Evolutionary conservation across 2,888 invertebrate genomes (phyloP), one percentile per base, ranked within the genome.

Genomic region (Eupithecia pulchellata): DNA sequence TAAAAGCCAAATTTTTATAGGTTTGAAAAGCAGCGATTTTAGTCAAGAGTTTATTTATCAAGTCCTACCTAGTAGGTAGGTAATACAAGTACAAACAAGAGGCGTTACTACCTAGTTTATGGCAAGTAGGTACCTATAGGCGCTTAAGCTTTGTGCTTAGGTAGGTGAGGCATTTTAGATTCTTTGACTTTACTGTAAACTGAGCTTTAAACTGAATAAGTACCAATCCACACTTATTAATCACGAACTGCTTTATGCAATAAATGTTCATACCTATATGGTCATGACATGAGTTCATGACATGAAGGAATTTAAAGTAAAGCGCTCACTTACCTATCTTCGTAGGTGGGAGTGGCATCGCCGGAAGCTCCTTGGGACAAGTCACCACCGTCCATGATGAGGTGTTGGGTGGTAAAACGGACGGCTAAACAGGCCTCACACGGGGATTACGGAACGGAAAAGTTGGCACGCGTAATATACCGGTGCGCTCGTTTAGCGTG

Each of bases 321-420:
- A 30, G n/a, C 20, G 52, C 25, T 57, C 42, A 75, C 91, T 90
- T 87, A 93, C 93, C 89, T 86, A 80, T 93, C 93, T 64, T 92
- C 92, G 78, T 86, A 92, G 68, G 86, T 87, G 47, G 92, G 92
- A 58, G 92, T 88, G 75, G 77, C 86, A 64, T 88, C 89, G 73
- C 92, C 90, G 71, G 93, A 92, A 78, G 82, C 88, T 76, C 81
- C 86, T 79, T 89, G 91, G 77, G 92, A 91, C 79, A 88, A 75
- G 79, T 92, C 91, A 77, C 86, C 91, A 77, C 86, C 89, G 79
- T 92, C 93, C 92, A 93, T 92, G 75, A 73, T 79, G 75, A 71
- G 66, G 68, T 77, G 72, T 67, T 69, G 74, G 73, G 74, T 72
- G 67, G 74, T 78, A 67, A 71, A 66, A 66, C 69, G 76, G 74